Percentiles rank a stretch among this genome's conserved stretches.
phyloP scores from a whole-genome alignment of 2,888 invertebrate species.

The Drosophila subsilvestris region DNA sequence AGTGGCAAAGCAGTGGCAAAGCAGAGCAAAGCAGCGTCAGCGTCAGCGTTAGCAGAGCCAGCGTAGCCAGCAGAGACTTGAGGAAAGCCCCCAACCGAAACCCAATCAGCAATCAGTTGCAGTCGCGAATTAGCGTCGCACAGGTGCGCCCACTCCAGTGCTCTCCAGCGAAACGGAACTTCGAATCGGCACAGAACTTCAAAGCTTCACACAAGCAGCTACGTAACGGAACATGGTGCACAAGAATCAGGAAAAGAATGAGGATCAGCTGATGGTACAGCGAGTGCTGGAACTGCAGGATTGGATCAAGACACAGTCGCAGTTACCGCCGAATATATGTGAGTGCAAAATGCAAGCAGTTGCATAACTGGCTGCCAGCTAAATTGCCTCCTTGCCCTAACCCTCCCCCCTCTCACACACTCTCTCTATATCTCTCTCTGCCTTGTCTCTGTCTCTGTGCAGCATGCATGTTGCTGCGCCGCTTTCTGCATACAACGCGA shows the following conservation, averaged over 20 bases:
- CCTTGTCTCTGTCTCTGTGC: constrained; percentile 1
- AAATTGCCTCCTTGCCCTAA: constrained; percentile 24
- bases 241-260: constrained; percentile 42
- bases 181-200: background rate
- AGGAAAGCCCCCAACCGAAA: constrained; percentile 16
- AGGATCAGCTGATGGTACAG: constrained; percentile 62
- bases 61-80: constrained; percentile 28
- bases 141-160: constrained; percentile 59
- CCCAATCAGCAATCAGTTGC: constrained; percentile 67
- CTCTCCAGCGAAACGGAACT: constrained; percentile 1
- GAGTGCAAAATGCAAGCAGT: constrained; percentile 75
- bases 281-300: constrained; percentile 79
- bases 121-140: constrained; percentile 74
- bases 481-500: constrained; percentile 80
- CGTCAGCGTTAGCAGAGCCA: constrained; percentile 54
- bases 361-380: constrained; percentile 47
- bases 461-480: constrained; percentile 75
- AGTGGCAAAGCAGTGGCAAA: constrained; percentile 5
- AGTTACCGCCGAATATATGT: constrained; percentile 89
- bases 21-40: constrained; percentile 23
- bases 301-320: constrained; percentile 88
- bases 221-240: constrained; percentile 54
- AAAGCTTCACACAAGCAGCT: background rate
- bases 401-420: background rate
- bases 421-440: background rate